These are phyloP conservation scores for Bembecia ichneumoniformis DNA, from an alignment of 2,888 invertebrate genomes.

Conservation along the genomic window DNA sequence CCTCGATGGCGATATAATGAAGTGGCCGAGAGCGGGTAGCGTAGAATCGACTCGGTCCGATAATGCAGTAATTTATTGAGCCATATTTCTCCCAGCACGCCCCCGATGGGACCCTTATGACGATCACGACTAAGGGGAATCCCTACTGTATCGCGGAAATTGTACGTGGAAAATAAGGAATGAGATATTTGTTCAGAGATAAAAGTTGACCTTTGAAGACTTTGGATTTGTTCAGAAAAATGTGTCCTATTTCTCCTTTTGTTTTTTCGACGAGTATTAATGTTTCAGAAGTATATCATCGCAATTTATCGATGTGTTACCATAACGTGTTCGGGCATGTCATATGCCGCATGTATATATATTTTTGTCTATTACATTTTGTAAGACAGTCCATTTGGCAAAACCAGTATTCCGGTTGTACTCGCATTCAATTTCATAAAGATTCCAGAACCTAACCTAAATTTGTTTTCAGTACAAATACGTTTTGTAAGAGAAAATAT, in stretches of 20 bases:
- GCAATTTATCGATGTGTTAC: background rate
- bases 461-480: too few relatives aligned
- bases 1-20: constrained; percentile 15
- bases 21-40: constrained; percentile 14
- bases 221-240: background rate
- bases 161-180: constrained; percentile 1
- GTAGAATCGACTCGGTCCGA: constrained; percentile 34
- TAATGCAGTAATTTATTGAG: constrained; percentile 47
- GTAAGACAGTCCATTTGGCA: too few relatives aligned
- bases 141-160: constrained; percentile 3
- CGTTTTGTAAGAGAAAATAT: too few relatives aligned
- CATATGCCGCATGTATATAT: too few relatives aligned
- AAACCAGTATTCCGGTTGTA: too few relatives aligned
- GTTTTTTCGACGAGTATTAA: background rate
- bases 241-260: background rate
- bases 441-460: too few relatives aligned
- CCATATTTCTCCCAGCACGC: constrained; percentile 39
- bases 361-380: too few relatives aligned
- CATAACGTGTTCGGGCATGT: background rate
- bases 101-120: constrained; percentile 35
- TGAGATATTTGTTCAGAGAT: constrained; percentile 1
- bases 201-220: background rate
- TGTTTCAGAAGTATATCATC: background rate
- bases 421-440: too few relatives aligned
- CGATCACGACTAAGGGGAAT: constrained; percentile 17